Conservation (phyloP, 2,113 vertebrate species). For the Corythaeola cristata region DNA sequence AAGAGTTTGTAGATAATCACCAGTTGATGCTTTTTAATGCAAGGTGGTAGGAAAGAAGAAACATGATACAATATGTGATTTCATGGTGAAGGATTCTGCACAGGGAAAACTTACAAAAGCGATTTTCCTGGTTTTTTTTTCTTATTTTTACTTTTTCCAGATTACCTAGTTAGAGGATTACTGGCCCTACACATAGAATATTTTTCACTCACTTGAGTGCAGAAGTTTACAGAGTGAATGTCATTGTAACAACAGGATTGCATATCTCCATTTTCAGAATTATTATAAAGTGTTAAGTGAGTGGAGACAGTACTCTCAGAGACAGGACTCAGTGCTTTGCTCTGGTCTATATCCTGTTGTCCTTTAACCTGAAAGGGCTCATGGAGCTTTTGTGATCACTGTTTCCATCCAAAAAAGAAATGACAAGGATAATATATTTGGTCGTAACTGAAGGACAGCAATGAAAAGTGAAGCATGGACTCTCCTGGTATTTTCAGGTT, state of each 20-base stretch:
- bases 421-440: neutral
- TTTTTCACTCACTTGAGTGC: neutral
- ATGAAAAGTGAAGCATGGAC: neutral
- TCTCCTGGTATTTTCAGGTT: neutral
- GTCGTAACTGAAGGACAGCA: neutral
- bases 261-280: neutral
- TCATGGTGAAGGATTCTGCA: neutral
- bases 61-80: neutral
- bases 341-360: neutral
- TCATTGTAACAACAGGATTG: neutral
- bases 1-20: neutral
- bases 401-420: neutral
- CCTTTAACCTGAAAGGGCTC: neutral
- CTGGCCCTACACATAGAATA: fast-evolving
- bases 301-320: neutral
- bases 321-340: neutral
- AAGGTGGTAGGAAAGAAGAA: neutral
- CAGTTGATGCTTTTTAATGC: neutral
- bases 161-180: neutral
- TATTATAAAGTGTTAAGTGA: neutral
- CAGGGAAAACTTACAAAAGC: neutral
- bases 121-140: neutral
- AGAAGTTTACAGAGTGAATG: neutral
- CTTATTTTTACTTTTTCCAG: neutral
- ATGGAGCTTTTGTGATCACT: neutral